Base-by-base conservation (phyloP, 2,797 vertebrate genomes). In the Typhlichthys eigenmanni region DNA sequence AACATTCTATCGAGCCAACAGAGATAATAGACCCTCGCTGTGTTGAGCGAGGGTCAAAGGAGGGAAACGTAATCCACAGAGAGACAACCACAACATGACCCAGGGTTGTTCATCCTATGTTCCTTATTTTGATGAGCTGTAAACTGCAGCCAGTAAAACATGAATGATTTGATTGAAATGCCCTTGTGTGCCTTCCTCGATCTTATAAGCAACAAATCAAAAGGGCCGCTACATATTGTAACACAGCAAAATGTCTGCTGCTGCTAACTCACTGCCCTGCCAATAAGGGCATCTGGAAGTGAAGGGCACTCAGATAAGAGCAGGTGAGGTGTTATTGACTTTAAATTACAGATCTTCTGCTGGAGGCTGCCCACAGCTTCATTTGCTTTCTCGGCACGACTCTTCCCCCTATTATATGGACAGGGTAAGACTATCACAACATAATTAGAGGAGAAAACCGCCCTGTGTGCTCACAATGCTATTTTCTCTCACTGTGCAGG, bases 401-500 rank as follows among this genome's bases (percentile, higher is more conserved):
- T 81, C 64, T 46, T 13, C 43, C 19, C 5, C 55, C 58, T 58
- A 59, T 73, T 77, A 77, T 76, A 71, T 76, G 55, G 50, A 29
- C 63, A 76, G 58, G 67, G 68, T 62, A 57, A 64, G 53, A 19
- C 62, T 64, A 75, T 79, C 65, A 55, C 55, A 64, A 79, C 53
- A 79, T 76, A 78, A 86, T 85, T 83, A 79, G 49, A 75, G 47
- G 52, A 56, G 48, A 7, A 63, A 70, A 49, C 34, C 74, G 63
- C 62, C 29, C 47, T 70, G 11, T 53, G 34, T 58, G 53, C 46
- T 2, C 17, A 14, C 14, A 29, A 29, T 29, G 24, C 24, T 29
- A 29, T 29, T 29, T 29, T 64, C 66, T 76, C 62, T 58, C 58
- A 52, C 14, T 55, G 66, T 58, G 14, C 38, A 72, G 48, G 64